phyloP scores from a whole-genome alignment of 2,888 invertebrate species.

The Drosophila atroscutellata region DNA sequence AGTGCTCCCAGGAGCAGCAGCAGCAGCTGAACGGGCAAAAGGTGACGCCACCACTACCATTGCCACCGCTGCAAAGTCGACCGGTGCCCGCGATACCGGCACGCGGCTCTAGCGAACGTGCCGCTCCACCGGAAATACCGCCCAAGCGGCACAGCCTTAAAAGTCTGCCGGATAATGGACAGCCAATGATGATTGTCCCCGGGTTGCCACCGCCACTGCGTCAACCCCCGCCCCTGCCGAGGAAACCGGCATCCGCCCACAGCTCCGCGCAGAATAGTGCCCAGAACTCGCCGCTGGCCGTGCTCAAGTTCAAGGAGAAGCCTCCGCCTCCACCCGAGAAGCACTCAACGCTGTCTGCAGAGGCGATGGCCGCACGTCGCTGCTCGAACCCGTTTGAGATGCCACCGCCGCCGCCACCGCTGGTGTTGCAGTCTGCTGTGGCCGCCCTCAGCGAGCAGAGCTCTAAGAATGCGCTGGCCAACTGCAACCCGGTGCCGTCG shows the following conservation, averaged over 20 bases:
- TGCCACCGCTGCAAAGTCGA: constrained; percentile 69
- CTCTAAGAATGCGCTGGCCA: constrained; percentile 57
- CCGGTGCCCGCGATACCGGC: constrained; percentile 85
- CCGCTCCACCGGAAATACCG: constrained; percentile 85
- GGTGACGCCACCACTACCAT: constrained; percentile 68
- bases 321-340: constrained; percentile 80
- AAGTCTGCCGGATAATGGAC: constrained; percentile 78
- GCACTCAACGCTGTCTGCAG: constrained; percentile 69
- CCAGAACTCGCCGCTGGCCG: constrained; percentile 83
- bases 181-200: constrained; percentile 58
- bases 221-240: constrained; percentile 84
- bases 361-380: constrained; percentile 73
- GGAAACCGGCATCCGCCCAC: constrained; percentile 82
- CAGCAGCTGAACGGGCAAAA: constrained; percentile 39
- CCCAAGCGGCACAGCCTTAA: constrained; percentile 84
- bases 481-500: constrained; percentile 72
- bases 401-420: constrained; percentile 76
- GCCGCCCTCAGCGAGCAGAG: constrained; percentile 73
- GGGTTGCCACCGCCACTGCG: constrained; percentile 81
- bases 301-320: constrained; percentile 82
- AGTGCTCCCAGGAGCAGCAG: constrained; percentile 76
- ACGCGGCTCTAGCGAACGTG: constrained; percentile 80
- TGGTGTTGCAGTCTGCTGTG: constrained; percentile 71
- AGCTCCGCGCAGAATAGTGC: constrained; percentile 82
- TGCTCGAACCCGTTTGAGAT: constrained; percentile 83